Evolutionary conservation across 2,888 invertebrate species (phyloP).

Genomic region (Steinernema carpocapsae): DNA sequence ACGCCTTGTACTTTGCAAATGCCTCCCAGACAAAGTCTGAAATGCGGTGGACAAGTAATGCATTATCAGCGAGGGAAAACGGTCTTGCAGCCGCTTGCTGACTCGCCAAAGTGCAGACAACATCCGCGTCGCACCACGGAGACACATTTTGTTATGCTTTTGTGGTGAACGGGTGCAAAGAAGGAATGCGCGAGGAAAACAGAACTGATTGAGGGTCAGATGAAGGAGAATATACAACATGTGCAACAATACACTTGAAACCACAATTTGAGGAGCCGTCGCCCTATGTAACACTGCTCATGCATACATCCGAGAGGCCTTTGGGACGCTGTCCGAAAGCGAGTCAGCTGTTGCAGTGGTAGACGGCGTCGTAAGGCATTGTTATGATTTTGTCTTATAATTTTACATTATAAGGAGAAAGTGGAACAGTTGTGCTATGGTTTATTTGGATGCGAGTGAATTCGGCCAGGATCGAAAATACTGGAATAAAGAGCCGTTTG

Average conservation of each 20-base stretch:
- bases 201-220: background rate
- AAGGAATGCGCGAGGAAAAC: background rate
- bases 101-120: no score
- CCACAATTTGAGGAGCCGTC: conserved; percentile 6
- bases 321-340: conserved; percentile 1
- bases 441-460: no score
- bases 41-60: background rate
- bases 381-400: conserved; percentile 18
- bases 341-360: conserved; percentile 32
- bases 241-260: background rate
- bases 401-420: background rate
- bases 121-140: background rate
- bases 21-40: no score
- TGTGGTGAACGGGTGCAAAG: background rate
- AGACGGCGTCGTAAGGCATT: conserved; percentile 16
- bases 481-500: no score
- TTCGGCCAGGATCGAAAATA: no score
- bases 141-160: background rate
- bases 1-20: background rate
- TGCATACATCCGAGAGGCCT: conserved; percentile 12
- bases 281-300: background rate
- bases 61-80: conserved; percentile 2
- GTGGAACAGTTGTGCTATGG: no score
- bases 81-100: no score
- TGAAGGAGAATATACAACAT: background rate